Evolutionary conservation across 1,140 invertebrate species (phyloP), one percentile per base, ranked within the genome.

Genomic region (Brevipalpus yothersi): DNA sequence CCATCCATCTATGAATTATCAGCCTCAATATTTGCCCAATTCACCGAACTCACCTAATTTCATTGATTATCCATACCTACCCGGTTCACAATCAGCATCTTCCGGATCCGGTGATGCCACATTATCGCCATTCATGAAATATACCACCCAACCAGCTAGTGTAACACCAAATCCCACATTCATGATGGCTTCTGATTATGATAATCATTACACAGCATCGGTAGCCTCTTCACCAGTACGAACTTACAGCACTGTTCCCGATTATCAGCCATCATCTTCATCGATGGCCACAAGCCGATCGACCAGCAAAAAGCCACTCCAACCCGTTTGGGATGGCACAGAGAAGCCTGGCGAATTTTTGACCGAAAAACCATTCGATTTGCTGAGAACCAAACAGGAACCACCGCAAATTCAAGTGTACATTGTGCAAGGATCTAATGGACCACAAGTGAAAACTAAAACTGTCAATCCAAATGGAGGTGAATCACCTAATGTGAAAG

Each of bases 281-380:
- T 41, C 54, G 21, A 40, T 47, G 8, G 53, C 47, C 9, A 60
- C 62, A 19, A 51, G 15, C 13, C n/a, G 49, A n/a, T 53, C 60
- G 4, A 60, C 63, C 15, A 59, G 40, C 5, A 31, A 23, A 41
- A 49, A 60, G 45, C 62, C 62, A 19, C 57, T 23, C 58, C 49
- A 17, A 19, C 15, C 47, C 10, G 39, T 4, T n/a, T 31, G 43
- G 17, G 39, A 12, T 10, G 17, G n/a, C 59, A 67, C 23, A 61
- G 66, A 4, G 65, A 67, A 5, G 66, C 59, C 47, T 71, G 70
- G 57, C 66, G 63, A 43, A 64, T 39, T 31, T 31, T 11, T 42
- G 1, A 42, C 54, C 39, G 41, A 58, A 23, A 40, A 39, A 5
- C 56, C 56, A 43, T 53, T 60, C 23, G 59, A 60, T 54, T 9